Percentiles rank a stretch among this genome's conserved stretches.
Conservation (phyloP, 2,797 vertebrate species). For the Adrianichthys oophorus region DNA sequence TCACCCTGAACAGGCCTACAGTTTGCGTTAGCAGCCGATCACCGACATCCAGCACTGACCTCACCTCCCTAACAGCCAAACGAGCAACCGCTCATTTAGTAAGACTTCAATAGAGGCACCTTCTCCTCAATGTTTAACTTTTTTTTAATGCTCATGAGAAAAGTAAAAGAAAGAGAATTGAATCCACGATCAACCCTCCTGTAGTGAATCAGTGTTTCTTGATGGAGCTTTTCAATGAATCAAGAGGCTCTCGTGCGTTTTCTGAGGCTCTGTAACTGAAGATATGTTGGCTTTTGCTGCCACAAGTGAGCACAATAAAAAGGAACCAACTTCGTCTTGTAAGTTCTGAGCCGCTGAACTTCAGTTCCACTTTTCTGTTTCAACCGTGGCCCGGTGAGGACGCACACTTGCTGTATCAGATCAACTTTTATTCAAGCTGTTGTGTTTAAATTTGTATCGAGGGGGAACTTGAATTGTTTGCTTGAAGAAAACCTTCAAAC, state of each 20-base stretch:
- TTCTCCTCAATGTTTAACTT: too few species aligned
- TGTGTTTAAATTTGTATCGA: background rate
- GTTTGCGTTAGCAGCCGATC: constrained; percentile 26
- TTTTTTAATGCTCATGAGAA: too few species aligned
- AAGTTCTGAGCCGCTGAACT: constrained; percentile 19
- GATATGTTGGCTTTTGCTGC: background rate
- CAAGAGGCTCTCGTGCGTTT: background rate
- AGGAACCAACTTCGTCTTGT: constrained; percentile 26
- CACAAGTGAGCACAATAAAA: constrained; percentile 7
- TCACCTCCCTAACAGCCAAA: constrained; percentile 19
- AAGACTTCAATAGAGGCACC: constrained; percentile 20
- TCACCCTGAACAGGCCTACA: constrained; percentile 36
- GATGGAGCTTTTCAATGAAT: background rate
- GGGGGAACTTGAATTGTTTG: background rate
- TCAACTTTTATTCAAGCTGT: background rate
- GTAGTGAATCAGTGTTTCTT: background rate
- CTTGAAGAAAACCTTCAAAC: background rate
- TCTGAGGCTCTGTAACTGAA: background rate
- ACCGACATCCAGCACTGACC: constrained; percentile 24
- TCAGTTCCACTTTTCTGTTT: constrained; percentile 58
- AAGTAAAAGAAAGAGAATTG: too few species aligned
- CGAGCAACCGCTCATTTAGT: constrained; percentile 1
- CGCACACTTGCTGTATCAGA: background rate
- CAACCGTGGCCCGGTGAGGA: constrained; percentile 30
- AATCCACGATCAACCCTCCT: too few species aligned